Evolutionary conservation across 2,888 invertebrate species (phyloP).

Genomic region (Netelia virgata): DNA sequence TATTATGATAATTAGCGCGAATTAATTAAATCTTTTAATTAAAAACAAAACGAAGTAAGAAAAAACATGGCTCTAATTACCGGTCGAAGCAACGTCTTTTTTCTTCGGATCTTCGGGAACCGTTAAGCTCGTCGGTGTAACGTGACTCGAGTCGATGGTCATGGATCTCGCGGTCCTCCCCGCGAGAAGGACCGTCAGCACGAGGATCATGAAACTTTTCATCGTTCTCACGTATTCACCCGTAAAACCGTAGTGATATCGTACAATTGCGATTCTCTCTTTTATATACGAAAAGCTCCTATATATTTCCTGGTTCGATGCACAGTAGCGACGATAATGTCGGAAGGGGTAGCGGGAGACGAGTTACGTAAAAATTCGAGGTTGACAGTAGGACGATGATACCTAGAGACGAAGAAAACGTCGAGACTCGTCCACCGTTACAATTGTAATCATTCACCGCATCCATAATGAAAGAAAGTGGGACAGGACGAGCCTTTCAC

Average conservation of each 20-base stretch:
- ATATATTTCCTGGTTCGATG: slow-evolving; percentile 15
- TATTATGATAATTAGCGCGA: not conserved
- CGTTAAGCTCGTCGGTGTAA: slow-evolving; percentile 14
- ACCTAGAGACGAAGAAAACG: slow-evolving; percentile 22
- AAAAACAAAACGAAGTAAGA: not conserved
- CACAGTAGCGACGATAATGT: not conserved
- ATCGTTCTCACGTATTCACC: slow-evolving; percentile 71
- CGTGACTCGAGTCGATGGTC: slow-evolving; percentile 2
- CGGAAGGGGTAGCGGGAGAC: slow-evolving; percentile 45
- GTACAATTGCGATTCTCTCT: slow-evolving; percentile 63
- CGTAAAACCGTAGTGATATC: slow-evolving; percentile 69
- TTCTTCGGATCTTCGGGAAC: slow-evolving; percentile 13
- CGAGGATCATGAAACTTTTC: slow-evolving; percentile 61
- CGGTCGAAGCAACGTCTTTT: slow-evolving; percentile 29
- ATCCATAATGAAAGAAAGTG: slow-evolving; percentile 67
- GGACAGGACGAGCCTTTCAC: slow-evolving; percentile 63
- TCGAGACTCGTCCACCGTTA: slow-evolving; percentile 57
- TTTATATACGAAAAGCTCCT: slow-evolving; percentile 70
- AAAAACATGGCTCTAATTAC: slow-evolving; percentile 32
- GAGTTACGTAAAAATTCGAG: slow-evolving; percentile 63
- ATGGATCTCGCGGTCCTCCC: slow-evolving; percentile 41
- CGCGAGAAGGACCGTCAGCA: slow-evolving; percentile 68
- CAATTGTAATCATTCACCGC: slow-evolving; percentile 58
- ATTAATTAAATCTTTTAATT: not conserved
- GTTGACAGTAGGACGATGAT: slow-evolving; percentile 41